A percentile compares a stretch with the other conserved stretches of the same genome.
phyloP scores from a whole-genome alignment of 37 sponge, comb jelly and placozoan species.

The Haliclona indistincta region DNA sequence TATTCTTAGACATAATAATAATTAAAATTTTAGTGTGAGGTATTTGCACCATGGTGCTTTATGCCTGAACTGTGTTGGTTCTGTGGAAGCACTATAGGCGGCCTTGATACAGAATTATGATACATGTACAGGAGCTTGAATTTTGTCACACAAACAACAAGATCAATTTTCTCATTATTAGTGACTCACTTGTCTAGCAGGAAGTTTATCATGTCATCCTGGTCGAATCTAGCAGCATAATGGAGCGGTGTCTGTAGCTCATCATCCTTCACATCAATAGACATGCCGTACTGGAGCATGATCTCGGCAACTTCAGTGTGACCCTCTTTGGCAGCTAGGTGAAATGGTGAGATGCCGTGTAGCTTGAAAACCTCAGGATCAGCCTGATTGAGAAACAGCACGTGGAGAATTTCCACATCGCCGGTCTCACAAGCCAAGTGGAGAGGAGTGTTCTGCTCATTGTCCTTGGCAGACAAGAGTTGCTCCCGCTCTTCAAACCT shows the following conservation, averaged over 20 bases:
- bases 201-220: conserved; percentile 80
- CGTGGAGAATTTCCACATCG: conserved; percentile 55
- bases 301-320: conserved; percentile 51
- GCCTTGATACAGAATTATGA: too few species aligned
- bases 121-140: too few species aligned
- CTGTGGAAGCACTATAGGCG: too few species aligned
- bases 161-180: too few species aligned
- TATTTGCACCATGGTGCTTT: too few species aligned
- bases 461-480: conserved; percentile 43
- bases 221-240: conserved; percentile 76
- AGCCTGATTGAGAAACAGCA: conserved; percentile 52
- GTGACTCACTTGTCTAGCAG: conserved; percentile 73
- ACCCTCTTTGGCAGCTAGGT: conserved; percentile 85
- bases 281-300: conserved; percentile 38
- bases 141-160: too few species aligned
- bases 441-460: conserved; percentile 67
- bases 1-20: too few species aligned
- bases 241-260: conserved; percentile 79
- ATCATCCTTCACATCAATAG: conserved; percentile 30
- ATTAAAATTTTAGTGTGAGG: too few species aligned
- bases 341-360: conserved; percentile 66
- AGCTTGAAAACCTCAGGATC: conserved; percentile 40
- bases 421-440: conserved; percentile 87
- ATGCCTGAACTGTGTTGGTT: too few species aligned
- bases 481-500: conserved; percentile 1